A percentile compares a stretch with the other conserved stretches of the same genome.
Conservation (phyloP, 2,797 vertebrate genomes). For the Linurgus olivaceus region DNA sequence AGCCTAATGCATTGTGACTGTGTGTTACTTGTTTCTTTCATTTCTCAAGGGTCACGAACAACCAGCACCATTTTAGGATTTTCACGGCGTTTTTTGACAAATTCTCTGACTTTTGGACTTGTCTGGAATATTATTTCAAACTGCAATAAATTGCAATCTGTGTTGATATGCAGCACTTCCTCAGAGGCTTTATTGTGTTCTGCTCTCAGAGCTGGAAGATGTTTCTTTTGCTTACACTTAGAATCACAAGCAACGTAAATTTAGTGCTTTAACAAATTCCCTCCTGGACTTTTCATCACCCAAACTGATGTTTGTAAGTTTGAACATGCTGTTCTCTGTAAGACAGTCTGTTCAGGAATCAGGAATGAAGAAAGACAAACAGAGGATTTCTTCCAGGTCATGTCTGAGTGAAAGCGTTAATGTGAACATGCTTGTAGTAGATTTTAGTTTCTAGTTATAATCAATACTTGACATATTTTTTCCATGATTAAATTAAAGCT, state of each 20-base stretch:
- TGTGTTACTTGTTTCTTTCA: not conserved
- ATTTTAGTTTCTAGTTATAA: constrained; percentile 19
- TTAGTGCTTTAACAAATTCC: constrained; percentile 27
- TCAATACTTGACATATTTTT: constrained; percentile 38
- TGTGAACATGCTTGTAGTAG: constrained; percentile 1
- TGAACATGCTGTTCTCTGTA: not conserved
- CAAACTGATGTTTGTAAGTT: constrained; percentile 15
- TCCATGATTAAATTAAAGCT: constrained; percentile 38
- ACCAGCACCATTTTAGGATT: not conserved
- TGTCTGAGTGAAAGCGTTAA: not conserved
- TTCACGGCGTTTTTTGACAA: not conserved
- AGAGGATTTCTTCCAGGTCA: constrained; percentile 35
- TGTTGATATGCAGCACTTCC: not conserved
- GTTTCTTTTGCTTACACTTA: not conserved
- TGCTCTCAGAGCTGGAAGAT: not conserved
- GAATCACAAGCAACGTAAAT: not conserved
- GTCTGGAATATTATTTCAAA: not conserved
- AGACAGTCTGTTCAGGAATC: not conserved
- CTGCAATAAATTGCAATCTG: not conserved
- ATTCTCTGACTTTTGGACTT: not conserved
- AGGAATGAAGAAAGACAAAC: not conserved
- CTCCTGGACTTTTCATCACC: constrained; percentile 30
- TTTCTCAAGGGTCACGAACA: not conserved
- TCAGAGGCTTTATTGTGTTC: not conserved
- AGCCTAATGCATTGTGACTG: not conserved